Evolutionary conservation across 2,888 invertebrate species (phyloP).

Genomic region (Hydrotaea cyrtoneurina): DNA sequence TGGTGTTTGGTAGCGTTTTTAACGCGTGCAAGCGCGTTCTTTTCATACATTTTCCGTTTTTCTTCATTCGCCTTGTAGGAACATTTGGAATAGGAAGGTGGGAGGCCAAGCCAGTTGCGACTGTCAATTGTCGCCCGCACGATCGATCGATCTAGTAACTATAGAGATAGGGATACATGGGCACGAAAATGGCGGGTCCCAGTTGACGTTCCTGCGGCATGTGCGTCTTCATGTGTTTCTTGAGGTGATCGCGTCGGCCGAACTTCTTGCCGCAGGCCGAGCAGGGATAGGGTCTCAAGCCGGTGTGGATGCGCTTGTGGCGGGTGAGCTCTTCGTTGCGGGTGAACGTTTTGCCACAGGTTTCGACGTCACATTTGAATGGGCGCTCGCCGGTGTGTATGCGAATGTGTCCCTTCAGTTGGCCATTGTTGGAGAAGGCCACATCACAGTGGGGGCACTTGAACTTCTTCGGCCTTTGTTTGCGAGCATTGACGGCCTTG

Average conservation of each 20-base stretch:
- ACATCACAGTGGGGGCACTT: constrained; percentile 94
- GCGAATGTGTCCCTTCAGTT: constrained; percentile 93
- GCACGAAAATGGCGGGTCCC: constrained; percentile 84
- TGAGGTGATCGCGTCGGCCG: constrained; percentile 95
- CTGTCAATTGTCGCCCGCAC: background rate
- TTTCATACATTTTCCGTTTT: constrained; percentile 13
- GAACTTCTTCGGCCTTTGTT: constrained; percentile 94
- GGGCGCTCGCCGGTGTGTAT: constrained; percentile 95
- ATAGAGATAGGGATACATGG: constrained; percentile 84
- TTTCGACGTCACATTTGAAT: constrained; percentile 91
- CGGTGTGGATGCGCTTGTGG: constrained; percentile 95
- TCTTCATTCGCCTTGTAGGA: constrained; percentile 46
- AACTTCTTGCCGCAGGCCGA: constrained; percentile 94
- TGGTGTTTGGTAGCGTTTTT: constrained; percentile 55
- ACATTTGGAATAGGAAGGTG: constrained; percentile 7
- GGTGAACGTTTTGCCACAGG: constrained; percentile 94
- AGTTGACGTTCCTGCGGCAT: constrained; percentile 84
- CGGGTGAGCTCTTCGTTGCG: constrained; percentile 95
- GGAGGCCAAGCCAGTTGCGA: constrained; percentile 27
- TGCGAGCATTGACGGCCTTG: constrained; percentile 85
- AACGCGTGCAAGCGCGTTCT: constrained; percentile 60
- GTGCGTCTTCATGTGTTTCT: constrained; percentile 96
- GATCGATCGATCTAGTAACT: constrained; percentile 81
- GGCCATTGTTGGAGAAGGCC: constrained; percentile 96
- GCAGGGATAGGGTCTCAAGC: constrained; percentile 92